Percentiles rank a stretch among this genome's conserved stretches.
Conservation (phyloP, 2,797 vertebrate species). For the Ispidina lecontei region DNA sequence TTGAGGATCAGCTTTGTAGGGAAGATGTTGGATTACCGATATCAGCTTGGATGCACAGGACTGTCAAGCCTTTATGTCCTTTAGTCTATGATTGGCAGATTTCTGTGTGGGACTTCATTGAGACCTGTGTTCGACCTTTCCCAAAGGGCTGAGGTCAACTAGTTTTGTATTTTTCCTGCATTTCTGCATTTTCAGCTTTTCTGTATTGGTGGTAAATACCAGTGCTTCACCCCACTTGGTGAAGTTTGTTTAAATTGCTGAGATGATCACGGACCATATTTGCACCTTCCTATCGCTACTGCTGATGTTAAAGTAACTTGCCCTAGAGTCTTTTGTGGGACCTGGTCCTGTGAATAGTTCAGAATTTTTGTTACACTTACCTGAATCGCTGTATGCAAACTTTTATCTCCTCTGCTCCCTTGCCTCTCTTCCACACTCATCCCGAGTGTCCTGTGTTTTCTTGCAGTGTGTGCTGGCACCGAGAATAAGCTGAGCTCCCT, state of each 20-base stretch:
- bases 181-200: background rate
- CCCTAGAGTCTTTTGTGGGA: background rate
- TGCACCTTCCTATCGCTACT: rapidly evolving
- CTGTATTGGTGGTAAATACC: background rate
- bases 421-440: background rate
- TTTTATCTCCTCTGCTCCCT: background rate
- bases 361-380: background rate
- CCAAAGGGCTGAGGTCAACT: background rate
- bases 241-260: background rate
- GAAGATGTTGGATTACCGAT: background rate
- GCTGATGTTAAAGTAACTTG: background rate
- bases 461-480: constrained; percentile 92
- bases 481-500: constrained; percentile 98
- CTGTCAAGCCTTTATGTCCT: background rate
- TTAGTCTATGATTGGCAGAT: rapidly evolving
- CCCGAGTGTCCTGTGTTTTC: background rate
- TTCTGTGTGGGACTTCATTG: background rate
- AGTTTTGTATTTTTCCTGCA: background rate
- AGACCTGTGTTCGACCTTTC: background rate
- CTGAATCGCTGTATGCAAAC: background rate
- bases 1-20: background rate
- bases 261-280: background rate
- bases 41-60: background rate
- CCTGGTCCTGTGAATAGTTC: background rate
- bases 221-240: background rate